Conservation (phyloP, 2,888 invertebrate species). For the Smittia sp. region DNA sequence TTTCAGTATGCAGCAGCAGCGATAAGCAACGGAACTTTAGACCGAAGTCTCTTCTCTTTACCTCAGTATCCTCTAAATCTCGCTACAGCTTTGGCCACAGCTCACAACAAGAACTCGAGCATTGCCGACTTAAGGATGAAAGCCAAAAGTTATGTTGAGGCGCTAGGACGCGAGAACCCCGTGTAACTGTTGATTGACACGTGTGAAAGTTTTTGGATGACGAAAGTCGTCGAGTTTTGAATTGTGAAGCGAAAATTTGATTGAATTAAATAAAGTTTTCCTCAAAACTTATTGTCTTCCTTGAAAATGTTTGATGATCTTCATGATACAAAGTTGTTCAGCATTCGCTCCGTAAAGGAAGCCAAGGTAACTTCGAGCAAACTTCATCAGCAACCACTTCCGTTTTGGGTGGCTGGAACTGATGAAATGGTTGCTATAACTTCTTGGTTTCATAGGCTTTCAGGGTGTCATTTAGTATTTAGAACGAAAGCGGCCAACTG, state of each 20-base stretch:
- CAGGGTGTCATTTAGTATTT: too few species aligned
- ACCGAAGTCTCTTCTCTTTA: conserved; percentile 58
- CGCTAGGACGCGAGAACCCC: conserved; percentile 57
- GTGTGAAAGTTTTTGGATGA: neutral
- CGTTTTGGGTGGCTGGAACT: too few species aligned
- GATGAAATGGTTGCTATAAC: too few species aligned
- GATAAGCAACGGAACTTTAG: conserved; percentile 54
- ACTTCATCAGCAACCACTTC: too few species aligned
- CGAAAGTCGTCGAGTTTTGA: neutral
- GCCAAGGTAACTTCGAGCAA: too few species aligned
- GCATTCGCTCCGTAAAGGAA: too few species aligned
- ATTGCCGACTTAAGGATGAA: conserved; percentile 92
- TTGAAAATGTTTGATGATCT: too few species aligned
- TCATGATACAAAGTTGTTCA: too few species aligned
- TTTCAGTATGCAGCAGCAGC: conserved; percentile 65
- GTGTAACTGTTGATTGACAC: conserved; percentile 1
- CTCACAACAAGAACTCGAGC: conserved; percentile 83
- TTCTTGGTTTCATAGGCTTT: too few species aligned
- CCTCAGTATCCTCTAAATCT: conserved; percentile 72
- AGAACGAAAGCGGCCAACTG: neutral
- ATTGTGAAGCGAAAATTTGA: too few species aligned
- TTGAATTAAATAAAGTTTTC: too few species aligned
- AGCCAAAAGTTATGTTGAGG: conserved; percentile 89
- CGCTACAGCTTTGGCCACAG: conserved; percentile 66
- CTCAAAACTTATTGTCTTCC: too few species aligned